A percentile compares a stretch with the other conserved stretches of the same genome.
Evolutionary conservation across 2,888 invertebrate genomes (phyloP).

Genomic region (Buathra laborator): DNA sequence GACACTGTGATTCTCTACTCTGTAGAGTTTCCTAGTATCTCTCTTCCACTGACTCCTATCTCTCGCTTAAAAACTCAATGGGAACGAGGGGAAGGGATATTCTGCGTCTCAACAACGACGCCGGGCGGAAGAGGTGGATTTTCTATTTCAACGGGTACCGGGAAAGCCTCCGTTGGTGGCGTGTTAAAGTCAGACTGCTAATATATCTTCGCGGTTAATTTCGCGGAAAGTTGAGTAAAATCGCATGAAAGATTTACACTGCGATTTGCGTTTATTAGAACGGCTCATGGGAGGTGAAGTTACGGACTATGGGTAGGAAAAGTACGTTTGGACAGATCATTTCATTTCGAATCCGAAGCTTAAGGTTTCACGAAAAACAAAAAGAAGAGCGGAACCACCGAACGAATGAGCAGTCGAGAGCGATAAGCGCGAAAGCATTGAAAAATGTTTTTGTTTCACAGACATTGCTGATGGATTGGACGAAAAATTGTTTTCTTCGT

Average conservation of each 20-base stretch:
- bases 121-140: slow-evolving; percentile 44
- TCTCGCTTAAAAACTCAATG: slow-evolving; percentile 36
- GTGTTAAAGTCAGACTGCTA: slow-evolving; percentile 9
- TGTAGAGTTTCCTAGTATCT: slow-evolving; percentile 26
- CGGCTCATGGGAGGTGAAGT: background rate
- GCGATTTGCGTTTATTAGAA: slow-evolving; percentile 34
- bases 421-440: background rate
- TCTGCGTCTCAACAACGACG: slow-evolving; percentile 38
- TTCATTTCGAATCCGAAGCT: background rate
- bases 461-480: too few relatives aligned
- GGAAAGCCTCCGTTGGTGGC: background rate
- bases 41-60: slow-evolving; percentile 12
- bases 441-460: too few relatives aligned
- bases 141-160: slow-evolving; percentile 29
- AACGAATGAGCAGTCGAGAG: background rate
- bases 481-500: too few relatives aligned
- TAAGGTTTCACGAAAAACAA: background rate
- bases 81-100: background rate
- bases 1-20: slow-evolving; percentile 54
- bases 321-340: background rate
- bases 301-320: slow-evolving; percentile 6
- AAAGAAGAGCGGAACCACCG: background rate
- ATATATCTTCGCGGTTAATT: slow-evolving; percentile 41
- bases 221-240: slow-evolving; percentile 40
- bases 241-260: slow-evolving; percentile 25